Percentiles rank a stretch among this genome's conserved stretches.
phyloP scores from a whole-genome alignment of 2,797 vertebrate genomes.

The Xiphorhynchus erythropygius region DNA sequence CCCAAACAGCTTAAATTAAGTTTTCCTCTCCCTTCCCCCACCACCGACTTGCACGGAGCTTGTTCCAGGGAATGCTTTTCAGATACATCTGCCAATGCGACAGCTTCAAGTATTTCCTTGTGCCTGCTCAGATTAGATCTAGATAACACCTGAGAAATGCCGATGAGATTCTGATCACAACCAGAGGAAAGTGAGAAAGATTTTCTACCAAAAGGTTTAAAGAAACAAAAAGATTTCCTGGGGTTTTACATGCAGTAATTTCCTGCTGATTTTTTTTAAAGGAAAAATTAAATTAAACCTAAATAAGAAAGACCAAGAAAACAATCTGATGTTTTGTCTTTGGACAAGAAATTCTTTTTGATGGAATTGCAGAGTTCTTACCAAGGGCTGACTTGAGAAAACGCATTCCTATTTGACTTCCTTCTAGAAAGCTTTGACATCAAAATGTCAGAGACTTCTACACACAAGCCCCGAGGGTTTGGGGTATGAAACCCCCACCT shows the following conservation, averaged over 20 bases:
- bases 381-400: not conserved
- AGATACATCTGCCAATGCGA: not conserved
- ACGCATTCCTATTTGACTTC: not conserved
- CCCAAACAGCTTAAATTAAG: slow-evolving; percentile 44
- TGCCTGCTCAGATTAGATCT: slow-evolving; percentile 8
- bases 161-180: not conserved
- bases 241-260: not conserved
- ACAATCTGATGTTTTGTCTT: not conserved
- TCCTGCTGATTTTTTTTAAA: not conserved
- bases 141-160: not conserved
- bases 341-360: not conserved
- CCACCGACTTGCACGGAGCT: fast-evolving
- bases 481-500: not conserved
- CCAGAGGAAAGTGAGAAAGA: not conserved
- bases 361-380: not conserved
- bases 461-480: not conserved
- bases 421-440: not conserved
- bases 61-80: not conserved
- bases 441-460: not conserved
- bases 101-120: not conserved
- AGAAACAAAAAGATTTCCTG: not conserved
- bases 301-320: not conserved
- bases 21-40: slow-evolving; percentile 40
- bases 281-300: not conserved
- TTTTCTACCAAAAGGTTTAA: slow-evolving; percentile 6